phyloP scores from a whole-genome alignment of 2,888 invertebrate species.

The Onthophagus sagittarius region DNA sequence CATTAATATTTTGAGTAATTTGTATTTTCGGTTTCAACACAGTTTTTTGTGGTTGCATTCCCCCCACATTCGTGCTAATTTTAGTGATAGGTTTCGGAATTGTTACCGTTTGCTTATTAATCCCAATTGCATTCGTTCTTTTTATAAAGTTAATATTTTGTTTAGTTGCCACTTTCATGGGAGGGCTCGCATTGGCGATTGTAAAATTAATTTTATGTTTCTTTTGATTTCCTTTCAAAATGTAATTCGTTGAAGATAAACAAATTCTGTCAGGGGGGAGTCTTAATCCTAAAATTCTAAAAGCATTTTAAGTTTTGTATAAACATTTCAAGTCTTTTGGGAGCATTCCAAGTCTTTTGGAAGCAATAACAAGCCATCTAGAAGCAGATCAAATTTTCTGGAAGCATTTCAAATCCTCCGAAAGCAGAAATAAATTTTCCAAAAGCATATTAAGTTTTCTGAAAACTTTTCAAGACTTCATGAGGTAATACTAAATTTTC shows the following conservation, averaged over 20 bases:
- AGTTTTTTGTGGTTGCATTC: constrained; percentile 47
- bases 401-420: too few species aligned
- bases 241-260: constrained; percentile 72
- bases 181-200: constrained; percentile 30
- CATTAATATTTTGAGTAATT: constrained; percentile 42
- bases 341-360: too few species aligned
- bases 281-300: too few species aligned
- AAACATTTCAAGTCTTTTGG: too few species aligned
- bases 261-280: constrained; percentile 95
- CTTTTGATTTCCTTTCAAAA: constrained; percentile 39
- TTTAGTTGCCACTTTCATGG: constrained; percentile 51
- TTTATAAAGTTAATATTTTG: constrained; percentile 55
- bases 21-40: constrained; percentile 47
- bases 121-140: constrained; percentile 47
- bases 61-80: constrained; percentile 47
- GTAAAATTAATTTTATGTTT: constrained; percentile 44
- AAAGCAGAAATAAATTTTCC: too few species aligned
- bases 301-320: too few species aligned
- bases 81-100: constrained; percentile 77
- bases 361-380: too few species aligned
- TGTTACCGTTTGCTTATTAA: constrained; percentile 58
- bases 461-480: too few species aligned
- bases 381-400: too few species aligned
- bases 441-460: too few species aligned
- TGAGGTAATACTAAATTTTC: too few species aligned